phyloP scores from a whole-genome alignment of 1,140 invertebrate species.

The Leptoteleia sp. region DNA sequence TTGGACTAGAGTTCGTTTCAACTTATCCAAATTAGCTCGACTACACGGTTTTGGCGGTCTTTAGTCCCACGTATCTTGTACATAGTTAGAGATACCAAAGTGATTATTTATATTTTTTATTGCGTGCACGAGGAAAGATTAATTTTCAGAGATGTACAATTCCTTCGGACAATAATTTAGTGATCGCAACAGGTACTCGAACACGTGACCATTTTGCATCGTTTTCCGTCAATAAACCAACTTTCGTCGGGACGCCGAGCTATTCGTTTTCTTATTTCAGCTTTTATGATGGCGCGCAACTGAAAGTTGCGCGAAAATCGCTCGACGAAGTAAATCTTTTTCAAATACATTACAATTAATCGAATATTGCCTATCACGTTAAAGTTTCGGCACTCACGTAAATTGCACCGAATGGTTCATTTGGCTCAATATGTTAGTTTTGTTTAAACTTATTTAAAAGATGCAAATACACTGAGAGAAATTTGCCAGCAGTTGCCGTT shows the following conservation, averaged over 20 bases:
- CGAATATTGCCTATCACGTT: too few relatives aligned
- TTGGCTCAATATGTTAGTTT: too few relatives aligned
- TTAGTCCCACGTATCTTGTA: conserved; percentile 15
- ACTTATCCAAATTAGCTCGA: background rate
- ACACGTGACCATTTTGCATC: conserved; percentile 20
- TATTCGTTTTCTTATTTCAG: background rate
- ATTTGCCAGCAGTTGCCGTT: too few relatives aligned
- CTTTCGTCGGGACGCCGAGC: conserved; percentile 9
- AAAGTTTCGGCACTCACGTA: too few relatives aligned
- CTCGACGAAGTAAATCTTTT: too few relatives aligned
- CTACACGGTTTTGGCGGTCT: background rate
- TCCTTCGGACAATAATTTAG: conserved; percentile 63
- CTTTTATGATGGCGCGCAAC: too few relatives aligned
- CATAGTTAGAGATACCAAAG: conserved; percentile 4
- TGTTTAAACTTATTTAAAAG: too few relatives aligned
- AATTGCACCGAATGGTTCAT: too few relatives aligned
- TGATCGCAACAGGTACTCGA: conserved; percentile 23
- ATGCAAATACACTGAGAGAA: too few relatives aligned
- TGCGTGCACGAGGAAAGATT: conserved; percentile 7
- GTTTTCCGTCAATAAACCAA: conserved; percentile 30
- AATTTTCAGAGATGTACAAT: conserved; percentile 45
- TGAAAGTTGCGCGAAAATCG: too few relatives aligned
- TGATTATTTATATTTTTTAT: conserved; percentile 2
- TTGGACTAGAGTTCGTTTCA: too few relatives aligned
- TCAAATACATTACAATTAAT: too few relatives aligned